Conservation (phyloP, 1,140 invertebrate genomes). For the Maconellicoccus hirsutus region DNA sequence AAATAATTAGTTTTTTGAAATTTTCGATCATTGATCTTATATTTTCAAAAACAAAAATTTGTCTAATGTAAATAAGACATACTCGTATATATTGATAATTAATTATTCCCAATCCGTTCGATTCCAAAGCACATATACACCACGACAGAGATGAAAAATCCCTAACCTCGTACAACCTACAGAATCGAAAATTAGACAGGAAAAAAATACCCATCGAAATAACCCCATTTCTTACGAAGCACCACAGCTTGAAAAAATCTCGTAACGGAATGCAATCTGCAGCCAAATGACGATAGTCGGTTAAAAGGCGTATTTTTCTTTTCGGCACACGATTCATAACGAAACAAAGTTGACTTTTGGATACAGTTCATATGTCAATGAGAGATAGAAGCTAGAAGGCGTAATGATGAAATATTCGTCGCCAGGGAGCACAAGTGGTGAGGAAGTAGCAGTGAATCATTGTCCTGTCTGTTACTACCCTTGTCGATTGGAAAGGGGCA, state of each 20-base stretch:
- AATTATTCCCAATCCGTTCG: too few relatives aligned
- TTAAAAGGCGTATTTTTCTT: slow-evolving; percentile 5
- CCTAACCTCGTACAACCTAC: too few relatives aligned
- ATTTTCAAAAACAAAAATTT: too few relatives aligned
- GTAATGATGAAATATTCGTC: slow-evolving; percentile 44
- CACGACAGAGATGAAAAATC: too few relatives aligned
- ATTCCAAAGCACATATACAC: too few relatives aligned
- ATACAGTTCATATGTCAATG: slow-evolving; percentile 19
- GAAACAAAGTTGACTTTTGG: slow-evolving; percentile 11
- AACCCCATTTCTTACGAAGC: too few relatives aligned
- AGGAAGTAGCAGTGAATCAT: slow-evolving; percentile 16
- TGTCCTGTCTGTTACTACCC: slow-evolving; percentile 14
- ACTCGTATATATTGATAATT: too few relatives aligned
- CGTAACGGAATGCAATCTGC: not conserved
- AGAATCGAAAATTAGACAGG: too few relatives aligned
- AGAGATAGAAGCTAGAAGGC: slow-evolving; percentile 28
- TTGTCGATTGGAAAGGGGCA: slow-evolving; percentile 24
- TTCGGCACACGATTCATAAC: not conserved
- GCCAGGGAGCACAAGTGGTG: slow-evolving; percentile 26
- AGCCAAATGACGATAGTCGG: not conserved
- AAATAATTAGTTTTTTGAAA: too few relatives aligned
- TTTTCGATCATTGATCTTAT: too few relatives aligned
- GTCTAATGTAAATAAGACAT: too few relatives aligned
- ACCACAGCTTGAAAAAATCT: not conserved
- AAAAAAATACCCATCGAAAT: too few relatives aligned